A percentile compares a stretch with the other conserved stretches of the same genome.
Evolutionary conservation across 2,113 vertebrate species (phyloP).

Genomic region (Gobius niger): DNA sequence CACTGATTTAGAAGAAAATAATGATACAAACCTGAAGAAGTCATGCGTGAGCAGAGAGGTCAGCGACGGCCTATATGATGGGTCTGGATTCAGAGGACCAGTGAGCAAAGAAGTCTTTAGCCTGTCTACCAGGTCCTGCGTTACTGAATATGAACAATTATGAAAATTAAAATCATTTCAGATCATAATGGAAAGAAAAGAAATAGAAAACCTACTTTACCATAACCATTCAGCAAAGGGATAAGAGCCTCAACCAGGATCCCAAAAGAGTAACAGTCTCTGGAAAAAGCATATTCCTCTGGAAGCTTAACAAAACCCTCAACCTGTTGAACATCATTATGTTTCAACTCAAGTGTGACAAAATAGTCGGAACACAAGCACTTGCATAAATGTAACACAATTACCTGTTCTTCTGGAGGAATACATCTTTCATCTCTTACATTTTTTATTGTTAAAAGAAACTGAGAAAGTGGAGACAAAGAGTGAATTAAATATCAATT

Average conservation of each 20-base stretch:
- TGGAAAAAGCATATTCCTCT: slow-evolving; percentile 81
- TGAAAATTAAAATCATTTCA: neutral
- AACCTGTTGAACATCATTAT: slow-evolving; percentile 71
- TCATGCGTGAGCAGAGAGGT: slow-evolving; percentile 84
- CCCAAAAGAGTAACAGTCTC: slow-evolving; percentile 91
- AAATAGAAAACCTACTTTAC: slow-evolving; percentile 73
- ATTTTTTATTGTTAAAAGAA: slow-evolving; percentile 81
- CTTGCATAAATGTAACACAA: neutral
- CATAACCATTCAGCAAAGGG: slow-evolving; percentile 78
- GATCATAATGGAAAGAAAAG: neutral
- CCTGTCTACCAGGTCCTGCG: slow-evolving; percentile 71
- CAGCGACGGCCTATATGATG: slow-evolving; percentile 79
- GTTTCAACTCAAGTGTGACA: neutral
- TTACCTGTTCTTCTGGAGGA: slow-evolving; percentile 90
- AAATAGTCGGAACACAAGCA: neutral
- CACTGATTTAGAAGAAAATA: neutral
- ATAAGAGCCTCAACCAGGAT: slow-evolving; percentile 84
- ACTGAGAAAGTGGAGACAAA: slow-evolving; percentile 74
- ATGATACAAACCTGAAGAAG: slow-evolving; percentile 87
- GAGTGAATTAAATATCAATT: neutral
- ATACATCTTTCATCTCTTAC: slow-evolving; percentile 82
- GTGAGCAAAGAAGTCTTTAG: slow-evolving; percentile 84
- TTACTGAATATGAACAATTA: slow-evolving; percentile 55
- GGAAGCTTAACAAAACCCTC: slow-evolving; percentile 85
- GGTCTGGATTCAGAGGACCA: slow-evolving; percentile 82